Base-by-base conservation (phyloP, 2,888 invertebrate genomes). In the Oscheius myriophilus region DNA sequence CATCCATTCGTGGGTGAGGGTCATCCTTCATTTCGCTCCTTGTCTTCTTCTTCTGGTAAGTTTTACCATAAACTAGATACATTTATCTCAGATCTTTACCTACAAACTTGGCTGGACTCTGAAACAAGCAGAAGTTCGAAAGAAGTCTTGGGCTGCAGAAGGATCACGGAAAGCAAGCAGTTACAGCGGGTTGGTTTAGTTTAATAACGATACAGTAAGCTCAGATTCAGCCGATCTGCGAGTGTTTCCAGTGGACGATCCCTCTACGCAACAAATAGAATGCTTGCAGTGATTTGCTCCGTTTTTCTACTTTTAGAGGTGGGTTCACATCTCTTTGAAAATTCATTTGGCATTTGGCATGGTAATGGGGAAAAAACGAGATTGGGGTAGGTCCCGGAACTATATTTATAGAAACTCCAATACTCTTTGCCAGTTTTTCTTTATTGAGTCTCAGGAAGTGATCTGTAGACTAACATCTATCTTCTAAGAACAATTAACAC, bases 91-190 rank as follows among this genome's bases (percentile, higher is more conserved):
- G 81, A 71, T 93, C 21, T 90, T 95, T 67, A 96, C 95, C 86
- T 91, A 93, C 0, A 89, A 95, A n/a, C 90, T 96, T 1, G 93
- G 94, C 87, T 89, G 91, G 57, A 93, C 95, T 0, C 91, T 96
- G 91, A 90, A 92, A 68, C 90, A 91, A 75, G 94, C 95, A 67
- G 92, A 91, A 84, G 92, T 92, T 86, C 89, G 87, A 75, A 87
- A 87, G 59, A 69, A 73, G 11, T 80, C 79, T 21, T 82, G 76
- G 72, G 72, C 70, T 12, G 42, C 41, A n/a, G 18, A 26, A 11
- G 52, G 33, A 33, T 33, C 33, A 3, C 33, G 33, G 9, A 33
- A 33, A 33, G 33, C n/a, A 6, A 46, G n/a, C 46, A 62, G 62
- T 39, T 43, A 21, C 16, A n/a, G 51, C 23, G 52, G 62, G 62